Evolutionary conservation across 1,140 invertebrate species (phyloP), one percentile per base, ranked within the genome.

Genomic region (Nomia melanderi): DNA sequence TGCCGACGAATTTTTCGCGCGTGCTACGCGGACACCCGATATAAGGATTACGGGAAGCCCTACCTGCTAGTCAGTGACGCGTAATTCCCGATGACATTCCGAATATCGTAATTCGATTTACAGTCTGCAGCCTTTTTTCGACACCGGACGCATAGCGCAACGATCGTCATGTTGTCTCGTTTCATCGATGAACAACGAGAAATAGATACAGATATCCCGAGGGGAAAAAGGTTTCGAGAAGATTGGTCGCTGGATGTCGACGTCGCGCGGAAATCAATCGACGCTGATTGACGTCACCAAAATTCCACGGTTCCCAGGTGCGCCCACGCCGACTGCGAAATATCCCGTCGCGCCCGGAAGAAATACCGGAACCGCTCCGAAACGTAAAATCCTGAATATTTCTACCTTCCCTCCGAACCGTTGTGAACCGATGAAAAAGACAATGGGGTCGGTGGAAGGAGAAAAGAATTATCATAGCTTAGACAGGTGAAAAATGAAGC

Each of bases 41-140:
- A 79, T 67, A 65, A 63, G 67, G 78, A 79, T 79, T 77, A 77
- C 50, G 74, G 44, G 78, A 80, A 80, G 66, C 69, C 69, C 27
- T 53, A 54, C 50, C 53, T 25, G 31, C 14, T n/a, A 17, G n/a
- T 11, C n/a, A 54, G 25, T 56, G 54, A 29, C 53, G 29, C 59
- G 62, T 65, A 64, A 77, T 39, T 69, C 47, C 27, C 41, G 69
- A 57, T 72, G 33, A 63, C 60, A 59, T 60, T 54, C 60, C 62
- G 29, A 41, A n/a, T 33, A 17, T 31, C 25, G 59, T 36, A 14
- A 54, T 36, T 53, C 65, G 31, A 8, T 63, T 36, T 23, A 14
- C n/a, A 5, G 47, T 50, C n/a, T 50, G 41, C 14, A 17, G 4
- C 41, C 4, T 44, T 44, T 44, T 44, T 44, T 44, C 41, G 41